Conservation (phyloP, 2,797 vertebrate genomes). For the Sebastes nivosus region DNA sequence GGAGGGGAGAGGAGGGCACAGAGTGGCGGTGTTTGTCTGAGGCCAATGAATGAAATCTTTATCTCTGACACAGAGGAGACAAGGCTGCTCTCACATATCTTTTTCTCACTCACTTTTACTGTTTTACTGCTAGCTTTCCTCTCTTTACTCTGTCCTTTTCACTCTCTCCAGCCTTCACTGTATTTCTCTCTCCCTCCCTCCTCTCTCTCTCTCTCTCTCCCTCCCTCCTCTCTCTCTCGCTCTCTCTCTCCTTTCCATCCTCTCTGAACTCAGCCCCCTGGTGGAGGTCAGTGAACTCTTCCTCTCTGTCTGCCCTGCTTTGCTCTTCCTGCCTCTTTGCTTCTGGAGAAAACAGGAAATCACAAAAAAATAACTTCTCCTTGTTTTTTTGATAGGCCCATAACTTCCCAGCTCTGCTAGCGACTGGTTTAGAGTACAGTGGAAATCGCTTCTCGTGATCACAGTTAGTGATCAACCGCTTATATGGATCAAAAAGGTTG, state of each 20-base stretch:
- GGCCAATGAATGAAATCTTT: conserved; percentile 78
- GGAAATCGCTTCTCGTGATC: too few species aligned
- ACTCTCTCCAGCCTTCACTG: background rate
- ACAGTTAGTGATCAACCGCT: too few species aligned
- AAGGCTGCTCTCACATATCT: conserved; percentile 17
- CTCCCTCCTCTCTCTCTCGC: background rate
- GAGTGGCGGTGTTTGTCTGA: conserved; percentile 63
- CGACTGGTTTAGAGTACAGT: background rate
- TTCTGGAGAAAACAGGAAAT: conserved; percentile 34
- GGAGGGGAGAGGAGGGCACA: conserved; percentile 39
- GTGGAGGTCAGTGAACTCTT: conserved; percentile 35
- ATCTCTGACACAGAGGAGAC: conserved; percentile 49
- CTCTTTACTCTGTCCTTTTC: background rate
- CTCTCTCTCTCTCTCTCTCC: conserved; percentile 12
- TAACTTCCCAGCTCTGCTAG: background rate
- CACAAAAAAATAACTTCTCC: background rate
- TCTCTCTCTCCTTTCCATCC: conserved; percentile 25
- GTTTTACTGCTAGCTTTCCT: background rate
- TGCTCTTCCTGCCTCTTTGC: conserved; percentile 19
- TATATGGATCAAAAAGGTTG: too few species aligned
- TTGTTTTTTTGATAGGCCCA: background rate
- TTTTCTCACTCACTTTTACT: background rate
- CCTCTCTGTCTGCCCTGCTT: background rate
- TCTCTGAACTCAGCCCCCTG: conserved; percentile 51
- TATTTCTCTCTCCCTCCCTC: background rate